A percentile compares a stretch with the other conserved stretches of the same genome.
phyloP scores from a whole-genome alignment of 2,888 invertebrate species.

The Bhutanitis thaidina region DNA sequence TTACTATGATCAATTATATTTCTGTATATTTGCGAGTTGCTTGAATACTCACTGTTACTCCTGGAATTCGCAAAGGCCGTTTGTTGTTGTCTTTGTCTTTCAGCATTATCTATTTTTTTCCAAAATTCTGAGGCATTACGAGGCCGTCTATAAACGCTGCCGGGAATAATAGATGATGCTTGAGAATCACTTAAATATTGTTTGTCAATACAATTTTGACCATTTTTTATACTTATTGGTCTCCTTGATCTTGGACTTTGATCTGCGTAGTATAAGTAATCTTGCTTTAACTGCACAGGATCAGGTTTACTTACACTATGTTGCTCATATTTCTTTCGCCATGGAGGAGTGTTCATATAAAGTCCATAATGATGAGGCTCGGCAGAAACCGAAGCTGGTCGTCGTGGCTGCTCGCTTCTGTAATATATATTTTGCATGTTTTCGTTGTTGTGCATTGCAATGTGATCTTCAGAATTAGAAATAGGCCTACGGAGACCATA shows the following conservation, averaged over 20 bases:
- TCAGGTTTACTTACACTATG: conserved; percentile 57
- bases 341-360: conserved; percentile 60
- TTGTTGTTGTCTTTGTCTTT: conserved; percentile 60
- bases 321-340: conserved; percentile 57
- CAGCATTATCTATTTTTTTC: conserved; percentile 81
- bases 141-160: conserved; percentile 55
- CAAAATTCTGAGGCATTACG: conserved; percentile 82
- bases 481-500: conserved; percentile 71
- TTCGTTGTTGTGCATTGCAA: conserved; percentile 74
- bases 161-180: conserved; percentile 51
- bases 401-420: conserved; percentile 62
- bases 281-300: conserved; percentile 61
- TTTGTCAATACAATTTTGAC: conserved; percentile 61
- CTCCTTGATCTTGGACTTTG: conserved; percentile 85
- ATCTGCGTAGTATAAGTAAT: conserved; percentile 85
- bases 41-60: conserved; percentile 62
- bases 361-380: conserved; percentile 72
- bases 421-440: conserved; percentile 49
- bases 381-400: conserved; percentile 73
- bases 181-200: conserved; percentile 76
- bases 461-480: conserved; percentile 74
- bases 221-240: conserved; percentile 84
- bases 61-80: conserved; percentile 51
- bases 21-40: conserved; percentile 42
- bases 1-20: conserved; percentile 28